Percentiles rank a stretch among this genome's conserved stretches.
phyloP scores from a whole-genome alignment of 2,888 invertebrate genomes.

The Choreutis nemorana region DNA sequence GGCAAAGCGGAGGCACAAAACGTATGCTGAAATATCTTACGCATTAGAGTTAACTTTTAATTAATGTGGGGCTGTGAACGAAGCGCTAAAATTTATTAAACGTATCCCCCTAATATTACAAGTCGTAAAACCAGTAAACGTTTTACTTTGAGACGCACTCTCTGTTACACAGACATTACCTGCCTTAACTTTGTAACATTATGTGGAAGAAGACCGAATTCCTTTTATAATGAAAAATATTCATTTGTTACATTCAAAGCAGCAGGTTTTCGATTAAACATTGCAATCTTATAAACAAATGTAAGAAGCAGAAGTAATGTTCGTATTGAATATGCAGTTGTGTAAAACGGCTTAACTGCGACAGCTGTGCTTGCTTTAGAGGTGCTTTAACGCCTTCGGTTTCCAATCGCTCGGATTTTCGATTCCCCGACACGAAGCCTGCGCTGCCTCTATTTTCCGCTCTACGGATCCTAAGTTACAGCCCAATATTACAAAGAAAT shows the following conservation, averaged over 20 bases:
- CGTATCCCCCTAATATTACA: conserved; percentile 27
- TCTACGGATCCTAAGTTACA: conserved; percentile 20
- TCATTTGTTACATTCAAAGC: too few species aligned
- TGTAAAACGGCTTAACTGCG: conserved; percentile 28
- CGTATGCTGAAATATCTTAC: too few species aligned
- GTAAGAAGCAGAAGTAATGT: too few species aligned
- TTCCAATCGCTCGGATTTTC: conserved; percentile 29
- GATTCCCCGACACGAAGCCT: conserved; percentile 33
- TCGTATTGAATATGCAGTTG: too few species aligned
- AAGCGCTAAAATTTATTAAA: conserved; percentile 21
- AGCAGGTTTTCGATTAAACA: too few species aligned
- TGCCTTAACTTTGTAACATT: too few species aligned
- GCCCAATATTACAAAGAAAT: conserved; percentile 7
- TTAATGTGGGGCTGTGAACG: conserved; percentile 23
- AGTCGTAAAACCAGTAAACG: conserved; percentile 26
- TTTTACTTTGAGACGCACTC: too few species aligned
- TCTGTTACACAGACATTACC: too few species aligned
- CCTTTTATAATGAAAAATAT: too few species aligned
- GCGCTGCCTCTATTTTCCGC: conserved; percentile 25
- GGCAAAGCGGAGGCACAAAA: too few species aligned
- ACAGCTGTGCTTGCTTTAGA: conserved; percentile 23
- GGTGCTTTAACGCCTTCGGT: conserved; percentile 27
- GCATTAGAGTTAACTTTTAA: conserved; percentile 30
- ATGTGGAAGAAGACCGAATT: too few species aligned
- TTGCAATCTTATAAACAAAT: too few species aligned